Conservation (phyloP, 2,797 vertebrate genomes). For the Muraenolepis orangiensis region DNA sequence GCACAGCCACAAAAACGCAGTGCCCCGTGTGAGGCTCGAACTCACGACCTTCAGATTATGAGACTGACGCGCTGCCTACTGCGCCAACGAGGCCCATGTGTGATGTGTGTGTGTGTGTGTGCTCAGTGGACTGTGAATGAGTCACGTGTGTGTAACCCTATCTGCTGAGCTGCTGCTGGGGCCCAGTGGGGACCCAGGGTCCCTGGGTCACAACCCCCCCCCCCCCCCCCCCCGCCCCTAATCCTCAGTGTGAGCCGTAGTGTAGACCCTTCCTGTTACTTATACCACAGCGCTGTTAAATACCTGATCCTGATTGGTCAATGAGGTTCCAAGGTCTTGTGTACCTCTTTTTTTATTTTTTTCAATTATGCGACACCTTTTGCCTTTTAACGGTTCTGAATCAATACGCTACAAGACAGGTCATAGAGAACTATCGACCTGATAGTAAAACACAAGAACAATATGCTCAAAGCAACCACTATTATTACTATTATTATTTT, state of each 20-base stretch:
- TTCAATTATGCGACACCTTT: background rate
- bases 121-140: background rate
- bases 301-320: background rate
- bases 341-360: background rate
- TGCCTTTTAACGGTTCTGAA: background rate
- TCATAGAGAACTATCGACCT: background rate
- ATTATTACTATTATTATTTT: too few species aligned
- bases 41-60: constrained; percentile 54
- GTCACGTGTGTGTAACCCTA: background rate
- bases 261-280: constrained; percentile 1
- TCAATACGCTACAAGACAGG: background rate
- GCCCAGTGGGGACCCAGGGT: too few species aligned
- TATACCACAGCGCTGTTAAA: background rate
- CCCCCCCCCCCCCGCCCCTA: constrained; percentile 9
- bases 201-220: constrained; percentile 6
- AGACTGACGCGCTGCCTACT: constrained; percentile 45
- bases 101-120: background rate
- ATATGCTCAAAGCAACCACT: background rate
- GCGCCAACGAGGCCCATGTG: constrained; percentile 30
- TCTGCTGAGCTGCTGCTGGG: background rate
- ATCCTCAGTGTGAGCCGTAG: constrained; percentile 17
- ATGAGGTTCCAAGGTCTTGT: background rate
- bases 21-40: constrained; percentile 46
- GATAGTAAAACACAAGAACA: background rate
- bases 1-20: background rate